phyloP scores from a whole-genome alignment of 2,797 vertebrate genomes.

The Choloepus didactylus region DNA sequence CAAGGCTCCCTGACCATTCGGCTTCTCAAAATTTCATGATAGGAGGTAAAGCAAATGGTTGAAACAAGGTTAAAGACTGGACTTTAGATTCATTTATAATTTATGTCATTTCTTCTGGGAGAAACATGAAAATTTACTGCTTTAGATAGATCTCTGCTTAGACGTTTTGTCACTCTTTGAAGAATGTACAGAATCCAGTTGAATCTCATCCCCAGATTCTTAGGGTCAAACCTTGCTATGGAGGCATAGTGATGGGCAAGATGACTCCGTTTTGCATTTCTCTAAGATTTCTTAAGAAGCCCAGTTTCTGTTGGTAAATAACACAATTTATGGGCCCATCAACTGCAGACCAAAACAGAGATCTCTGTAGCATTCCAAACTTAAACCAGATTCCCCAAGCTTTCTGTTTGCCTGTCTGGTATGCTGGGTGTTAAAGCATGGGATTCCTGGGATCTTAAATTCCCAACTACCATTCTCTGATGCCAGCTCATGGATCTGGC shows the following conservation, averaged over 20 bases:
- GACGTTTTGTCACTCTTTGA: not conserved
- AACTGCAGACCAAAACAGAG: not conserved
- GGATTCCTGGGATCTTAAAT: not conserved
- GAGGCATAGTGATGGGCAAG: not conserved
- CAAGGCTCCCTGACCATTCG: not conserved
- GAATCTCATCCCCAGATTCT: not conserved
- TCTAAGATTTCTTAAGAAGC: conserved; percentile 1
- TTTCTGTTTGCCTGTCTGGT: not conserved
- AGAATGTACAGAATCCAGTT: conserved; percentile 39
- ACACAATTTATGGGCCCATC: not conserved
- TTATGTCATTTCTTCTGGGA: not conserved
- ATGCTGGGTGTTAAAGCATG: not conserved
- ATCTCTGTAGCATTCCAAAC: not conserved
- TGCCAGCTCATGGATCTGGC: not conserved
- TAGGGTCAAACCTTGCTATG: not conserved
- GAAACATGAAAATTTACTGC: not conserved
- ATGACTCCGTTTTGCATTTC: not conserved
- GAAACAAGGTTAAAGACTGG: not conserved
- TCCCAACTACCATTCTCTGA: not conserved
- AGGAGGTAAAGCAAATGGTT: not conserved
- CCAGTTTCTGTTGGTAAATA: not conserved
- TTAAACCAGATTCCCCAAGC: not conserved
- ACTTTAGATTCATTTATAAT: not conserved
- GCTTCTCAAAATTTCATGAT: not conserved
- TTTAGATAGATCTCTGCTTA: not conserved